phyloP scores from a whole-genome alignment of 2,797 vertebrate species.

The Toxotes lorentzi region DNA sequence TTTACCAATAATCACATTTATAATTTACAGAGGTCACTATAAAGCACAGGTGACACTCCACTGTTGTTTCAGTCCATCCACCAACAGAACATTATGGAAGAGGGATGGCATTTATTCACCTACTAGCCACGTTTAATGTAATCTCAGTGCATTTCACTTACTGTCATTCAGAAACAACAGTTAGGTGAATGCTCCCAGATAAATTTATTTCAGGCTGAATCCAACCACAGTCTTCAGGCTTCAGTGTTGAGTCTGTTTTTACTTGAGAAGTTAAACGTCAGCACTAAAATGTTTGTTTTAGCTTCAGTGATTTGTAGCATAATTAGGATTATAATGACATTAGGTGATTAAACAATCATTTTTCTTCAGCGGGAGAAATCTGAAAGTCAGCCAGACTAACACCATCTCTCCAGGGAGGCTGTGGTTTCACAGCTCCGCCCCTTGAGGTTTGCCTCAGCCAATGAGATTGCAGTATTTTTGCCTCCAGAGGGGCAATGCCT shows the following conservation, averaged over 20 bases:
- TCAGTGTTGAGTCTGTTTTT: not conserved
- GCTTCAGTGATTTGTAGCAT: not conserved
- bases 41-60: too few relatives aligned
- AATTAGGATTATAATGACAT: not conserved
- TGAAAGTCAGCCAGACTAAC: not conserved
- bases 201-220: not conserved
- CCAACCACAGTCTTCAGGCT: not conserved
- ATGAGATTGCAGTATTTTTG: not conserved
- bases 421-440: not conserved
- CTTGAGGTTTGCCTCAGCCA: not conserved
- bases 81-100: too few relatives aligned
- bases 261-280: not conserved
- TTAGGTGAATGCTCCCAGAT: not conserved
- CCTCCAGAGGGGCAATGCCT: not conserved
- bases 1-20: too few relatives aligned
- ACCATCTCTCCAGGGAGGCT: not conserved
- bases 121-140: too few relatives aligned
- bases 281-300: not conserved
- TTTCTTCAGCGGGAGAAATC: not conserved
- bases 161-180: not conserved
- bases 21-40: too few relatives aligned
- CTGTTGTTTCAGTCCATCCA: too few relatives aligned
- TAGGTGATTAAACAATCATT: not conserved
- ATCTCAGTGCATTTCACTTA: not conserved
- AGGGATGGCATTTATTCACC: too few relatives aligned